These are phyloP conservation scores for Chiloscyllium punctatum DNA, from an alignment of 2,797 vertebrate genomes.

Conservation along the genomic window DNA sequence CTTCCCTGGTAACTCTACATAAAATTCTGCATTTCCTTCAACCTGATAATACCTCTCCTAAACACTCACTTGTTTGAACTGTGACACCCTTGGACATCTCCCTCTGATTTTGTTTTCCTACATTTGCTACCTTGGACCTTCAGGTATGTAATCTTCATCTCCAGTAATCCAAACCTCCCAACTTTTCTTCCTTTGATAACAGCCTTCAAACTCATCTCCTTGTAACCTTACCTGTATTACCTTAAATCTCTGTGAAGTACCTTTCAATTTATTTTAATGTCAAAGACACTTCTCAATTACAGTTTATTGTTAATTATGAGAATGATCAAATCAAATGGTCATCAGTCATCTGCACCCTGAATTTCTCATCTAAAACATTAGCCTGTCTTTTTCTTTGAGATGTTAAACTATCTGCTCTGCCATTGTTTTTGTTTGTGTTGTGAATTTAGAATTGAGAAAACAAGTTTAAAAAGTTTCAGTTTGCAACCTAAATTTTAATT, in stretches of 20 bases:
- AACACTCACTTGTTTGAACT: too few relatives aligned
- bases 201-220: neutral
- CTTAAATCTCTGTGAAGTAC: neutral
- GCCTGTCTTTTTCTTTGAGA: neutral
- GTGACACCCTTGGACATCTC: too few relatives aligned
- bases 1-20: too few relatives aligned
- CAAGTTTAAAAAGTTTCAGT: neutral
- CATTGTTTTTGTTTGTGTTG: neutral
- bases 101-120: too few relatives aligned
- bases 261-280: neutral
- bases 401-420: neutral
- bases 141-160: too few relatives aligned
- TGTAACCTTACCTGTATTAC: neutral
- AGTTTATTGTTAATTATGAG: neutral
- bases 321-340: neutral
- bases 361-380: neutral
- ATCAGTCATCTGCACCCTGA: neutral
- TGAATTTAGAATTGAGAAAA: neutral
- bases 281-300: neutral
- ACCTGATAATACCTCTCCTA: too few relatives aligned
- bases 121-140: too few relatives aligned
- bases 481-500: neutral
- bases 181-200: neutral
- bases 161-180: neutral
- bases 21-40: too few relatives aligned